Percentiles rank a stretch among this genome's conserved stretches.
These are phyloP conservation scores for Lagenorhynchus albirostris DNA, from an alignment of 2,113 vertebrate genomes.

Conservation along the genomic window DNA sequence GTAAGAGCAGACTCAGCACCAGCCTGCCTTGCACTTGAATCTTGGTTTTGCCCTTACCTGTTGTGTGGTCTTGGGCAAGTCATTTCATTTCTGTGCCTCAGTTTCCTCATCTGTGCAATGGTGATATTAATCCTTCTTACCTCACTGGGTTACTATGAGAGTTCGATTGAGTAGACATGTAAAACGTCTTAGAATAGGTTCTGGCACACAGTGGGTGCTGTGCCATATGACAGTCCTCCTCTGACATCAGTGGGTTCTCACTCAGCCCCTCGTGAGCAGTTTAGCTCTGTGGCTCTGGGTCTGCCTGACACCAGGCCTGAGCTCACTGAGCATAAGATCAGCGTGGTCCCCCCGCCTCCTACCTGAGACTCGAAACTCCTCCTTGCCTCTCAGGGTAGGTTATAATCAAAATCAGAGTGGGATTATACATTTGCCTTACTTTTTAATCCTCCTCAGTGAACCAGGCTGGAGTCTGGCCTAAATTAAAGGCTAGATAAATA, in stretches of 20 bases:
- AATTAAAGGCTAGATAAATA: constrained; percentile 7
- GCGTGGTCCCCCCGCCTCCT: neutral
- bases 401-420: neutral
- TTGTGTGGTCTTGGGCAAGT: neutral
- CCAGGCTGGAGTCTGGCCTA: neutral
- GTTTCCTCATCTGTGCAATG: neutral
- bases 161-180: neutral
- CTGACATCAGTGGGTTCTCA: neutral
- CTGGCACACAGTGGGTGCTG: neutral
- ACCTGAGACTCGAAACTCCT: neutral
- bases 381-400: neutral
- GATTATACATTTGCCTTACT: constrained; percentile 28
- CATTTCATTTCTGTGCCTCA: neutral
- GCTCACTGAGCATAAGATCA: neutral
- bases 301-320: neutral
- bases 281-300: neutral
- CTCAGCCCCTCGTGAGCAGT: neutral
- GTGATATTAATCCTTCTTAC: neutral
- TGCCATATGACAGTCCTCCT: neutral
- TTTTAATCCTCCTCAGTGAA: constrained; percentile 41
- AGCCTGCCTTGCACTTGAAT: neutral
- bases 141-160: neutral
- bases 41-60: neutral
- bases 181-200: neutral
- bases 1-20: neutral